Evolutionary conservation across 2,888 invertebrate species (phyloP), one percentile per base, ranked within the genome.

Genomic region (Melanchra persicariae): DNA sequence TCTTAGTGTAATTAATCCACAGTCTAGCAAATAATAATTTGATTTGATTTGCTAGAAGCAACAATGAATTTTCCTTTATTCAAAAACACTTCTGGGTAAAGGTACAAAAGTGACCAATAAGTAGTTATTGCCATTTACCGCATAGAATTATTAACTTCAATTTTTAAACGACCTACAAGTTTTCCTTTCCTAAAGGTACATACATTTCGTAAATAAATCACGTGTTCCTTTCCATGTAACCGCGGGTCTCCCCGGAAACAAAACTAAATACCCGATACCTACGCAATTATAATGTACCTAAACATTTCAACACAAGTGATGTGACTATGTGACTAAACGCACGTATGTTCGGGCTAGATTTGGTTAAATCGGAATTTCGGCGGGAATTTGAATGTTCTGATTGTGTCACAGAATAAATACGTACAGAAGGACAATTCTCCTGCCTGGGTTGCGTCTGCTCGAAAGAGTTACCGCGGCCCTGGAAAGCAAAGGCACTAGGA

Each of bases 241-340:
- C 10, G 19, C 24, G 74, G 65, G 51, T 57, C 37, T 57, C 57
- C 74, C 57, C 74, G 49, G 19, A 49, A 57, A 55, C 43, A 19
- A 34, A 73, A 49, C 22, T 9, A 55, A 72, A 72, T 47, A 64
- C 17, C n/a, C 17, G 8, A 30, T 17, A 26, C 1, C 17, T 59
- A 74, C 55, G 43, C 26, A 15, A 22, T 34, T 62, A 65, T 19
- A 57, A 58, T 51, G 22, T n/a, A n/a, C n/a, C n/a, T 37, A 49
- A 55, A 73, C 3, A 65, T 64, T 73, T n/a, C 19, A 19, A 43
- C 55, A 49, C 40, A 37, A 22, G 43, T 45, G 37, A 0, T 60
- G 47, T 54, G 22, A 0, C n/a, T 60, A 54, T 54, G 73, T 73
- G 71, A 73, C 17, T 19, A 30, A 17, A 37, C 15, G 30, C 73